Evolutionary conservation across 2,888 invertebrate genomes (phyloP).

Genomic region (Trissoscelio sp.): DNA sequence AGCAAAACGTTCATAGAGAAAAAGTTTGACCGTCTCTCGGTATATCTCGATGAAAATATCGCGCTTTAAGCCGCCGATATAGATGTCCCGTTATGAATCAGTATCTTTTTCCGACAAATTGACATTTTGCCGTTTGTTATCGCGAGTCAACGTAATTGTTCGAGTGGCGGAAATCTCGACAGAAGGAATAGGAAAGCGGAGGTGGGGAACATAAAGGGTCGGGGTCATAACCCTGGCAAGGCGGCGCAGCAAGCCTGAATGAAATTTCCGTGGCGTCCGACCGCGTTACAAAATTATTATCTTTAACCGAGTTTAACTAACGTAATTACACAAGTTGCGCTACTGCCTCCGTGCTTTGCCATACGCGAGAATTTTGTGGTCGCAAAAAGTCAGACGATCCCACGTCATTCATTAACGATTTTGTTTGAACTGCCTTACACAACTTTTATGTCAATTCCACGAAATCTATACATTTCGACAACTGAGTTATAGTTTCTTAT

Average conservation of each 20-base stretch:
- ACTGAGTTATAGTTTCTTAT: background rate
- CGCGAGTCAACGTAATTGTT: constrained; percentile 48
- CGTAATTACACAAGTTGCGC: constrained; percentile 70
- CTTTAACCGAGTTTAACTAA: constrained; percentile 74
- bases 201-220: constrained; percentile 48
- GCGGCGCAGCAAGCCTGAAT: constrained; percentile 62
- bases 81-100: constrained; percentile 26
- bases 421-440: constrained; percentile 59
- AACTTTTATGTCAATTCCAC: constrained; percentile 51
- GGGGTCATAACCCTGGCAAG: constrained; percentile 61
- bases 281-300: constrained; percentile 73
- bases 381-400: constrained; percentile 38
- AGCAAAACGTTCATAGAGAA: background rate
- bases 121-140: constrained; percentile 59
- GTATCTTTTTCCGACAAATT: constrained; percentile 54
- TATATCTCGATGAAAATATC: constrained; percentile 25
- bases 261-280: constrained; percentile 70
- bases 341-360: constrained; percentile 47
- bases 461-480: constrained; percentile 4
- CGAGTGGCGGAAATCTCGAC: constrained; percentile 62
- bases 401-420: constrained; percentile 69
- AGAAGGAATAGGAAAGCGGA: constrained; percentile 50
- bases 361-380: constrained; percentile 59
- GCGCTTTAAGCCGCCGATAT: constrained; percentile 17
- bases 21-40: background rate